A percentile compares a stretch with the other conserved stretches of the same genome.
phyloP scores from a whole-genome alignment of 2,797 vertebrate species.

The Tympanoctomys barrerae region DNA sequence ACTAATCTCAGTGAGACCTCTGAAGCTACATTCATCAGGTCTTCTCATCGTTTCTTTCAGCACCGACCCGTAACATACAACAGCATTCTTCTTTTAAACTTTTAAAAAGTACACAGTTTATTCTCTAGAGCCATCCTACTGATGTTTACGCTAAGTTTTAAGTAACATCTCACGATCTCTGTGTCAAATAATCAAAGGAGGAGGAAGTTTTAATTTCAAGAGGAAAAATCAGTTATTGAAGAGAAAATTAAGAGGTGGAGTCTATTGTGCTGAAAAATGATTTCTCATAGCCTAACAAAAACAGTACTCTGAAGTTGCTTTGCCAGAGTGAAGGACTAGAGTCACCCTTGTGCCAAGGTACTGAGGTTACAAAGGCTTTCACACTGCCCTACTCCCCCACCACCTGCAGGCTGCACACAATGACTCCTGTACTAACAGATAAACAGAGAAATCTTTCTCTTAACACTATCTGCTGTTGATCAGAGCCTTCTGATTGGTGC shows the following conservation, averaged over 20 bases:
- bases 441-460: not conserved
- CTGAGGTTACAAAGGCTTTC: not conserved
- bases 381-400: not conserved
- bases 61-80: too few species aligned
- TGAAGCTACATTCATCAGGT: too few species aligned
- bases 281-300: not conserved
- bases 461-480: not conserved
- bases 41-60: too few species aligned
- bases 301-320: not conserved
- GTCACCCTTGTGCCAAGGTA: not conserved
- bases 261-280: slow-evolving; percentile 30
- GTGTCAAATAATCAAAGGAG: not conserved
- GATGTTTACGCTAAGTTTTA: not conserved
- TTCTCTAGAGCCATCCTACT: not conserved
- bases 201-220: not conserved
- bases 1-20: too few species aligned
- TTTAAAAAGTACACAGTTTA: not conserved
- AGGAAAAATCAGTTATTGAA: not conserved
- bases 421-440: not conserved
- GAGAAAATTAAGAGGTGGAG: not conserved
- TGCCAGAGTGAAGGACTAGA: not conserved
- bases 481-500: not conserved
- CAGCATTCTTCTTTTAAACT: not conserved
- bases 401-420: not conserved
- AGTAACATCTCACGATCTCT: not conserved